phyloP scores from a whole-genome alignment of 2,113 vertebrate genomes.

The Thinocorus orbignyianus region DNA sequence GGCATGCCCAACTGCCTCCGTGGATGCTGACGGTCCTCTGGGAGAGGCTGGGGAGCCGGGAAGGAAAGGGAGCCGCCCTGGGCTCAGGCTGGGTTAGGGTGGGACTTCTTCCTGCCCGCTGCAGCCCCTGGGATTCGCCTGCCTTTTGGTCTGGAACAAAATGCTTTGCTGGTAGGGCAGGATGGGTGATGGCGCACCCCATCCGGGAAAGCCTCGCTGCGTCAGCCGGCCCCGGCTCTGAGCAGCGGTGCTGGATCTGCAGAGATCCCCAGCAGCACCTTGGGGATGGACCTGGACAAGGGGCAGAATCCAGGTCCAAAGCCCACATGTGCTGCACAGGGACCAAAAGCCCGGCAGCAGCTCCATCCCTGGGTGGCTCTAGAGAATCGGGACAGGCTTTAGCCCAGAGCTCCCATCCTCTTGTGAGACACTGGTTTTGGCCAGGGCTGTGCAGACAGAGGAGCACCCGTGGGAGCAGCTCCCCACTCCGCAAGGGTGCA shows the following conservation, averaged over 20 bases:
- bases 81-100: background rate
- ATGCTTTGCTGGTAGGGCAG: background rate
- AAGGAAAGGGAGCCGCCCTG: conserved; percentile 49
- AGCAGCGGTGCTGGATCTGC: accelerated
- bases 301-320: background rate
- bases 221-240: accelerated
- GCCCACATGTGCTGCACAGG: accelerated
- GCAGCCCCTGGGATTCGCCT: background rate
- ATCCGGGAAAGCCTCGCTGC: background rate
- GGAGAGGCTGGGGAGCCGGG: background rate
- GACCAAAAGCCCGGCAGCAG: background rate
- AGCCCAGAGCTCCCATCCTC: background rate
- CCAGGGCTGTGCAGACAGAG: background rate
- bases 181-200: background rate
- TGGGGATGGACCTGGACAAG: background rate
- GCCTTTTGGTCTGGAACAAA: background rate
- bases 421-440: background rate
- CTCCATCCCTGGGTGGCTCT: background rate
- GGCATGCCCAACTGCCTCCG: accelerated
- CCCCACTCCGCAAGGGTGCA: accelerated
- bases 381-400: accelerated
- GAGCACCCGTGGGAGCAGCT: background rate
- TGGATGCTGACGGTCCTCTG: background rate
- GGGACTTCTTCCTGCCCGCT: conserved; percentile 13
- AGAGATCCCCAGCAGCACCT: accelerated